These are phyloP conservation scores for Manis crassicaudata DNA, from an alignment of 2,797 vertebrate species.

Conservation along the genomic window DNA sequence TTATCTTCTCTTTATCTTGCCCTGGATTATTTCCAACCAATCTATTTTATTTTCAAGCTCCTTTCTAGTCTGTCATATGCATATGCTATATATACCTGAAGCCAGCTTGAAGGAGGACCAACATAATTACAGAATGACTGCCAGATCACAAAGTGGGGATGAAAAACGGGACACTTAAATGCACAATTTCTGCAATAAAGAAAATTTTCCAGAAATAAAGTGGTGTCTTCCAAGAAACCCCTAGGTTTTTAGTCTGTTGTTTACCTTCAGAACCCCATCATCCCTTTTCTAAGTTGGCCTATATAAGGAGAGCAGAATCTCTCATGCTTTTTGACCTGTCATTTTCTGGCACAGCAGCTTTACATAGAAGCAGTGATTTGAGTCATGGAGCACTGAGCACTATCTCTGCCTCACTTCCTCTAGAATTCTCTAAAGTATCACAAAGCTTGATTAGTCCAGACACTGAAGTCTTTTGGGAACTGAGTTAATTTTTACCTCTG, in stretches of 20 bases:
- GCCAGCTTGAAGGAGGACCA: neutral
- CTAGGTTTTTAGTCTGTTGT: slow-evolving; percentile 8
- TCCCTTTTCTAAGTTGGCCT: neutral
- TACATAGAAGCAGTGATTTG: slow-evolving; percentile 34
- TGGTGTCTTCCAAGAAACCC: neutral
- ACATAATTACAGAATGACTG: neutral
- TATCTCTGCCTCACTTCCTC: slow-evolving; percentile 63
- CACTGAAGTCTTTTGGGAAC: slow-evolving; percentile 13
- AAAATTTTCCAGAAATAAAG: slow-evolving; percentile 28
- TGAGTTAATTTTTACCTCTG: slow-evolving; percentile 81
- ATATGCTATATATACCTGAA: neutral
- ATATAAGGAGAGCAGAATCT: neutral
- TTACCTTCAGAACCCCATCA: neutral
- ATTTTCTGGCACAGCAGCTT: slow-evolving; percentile 30
- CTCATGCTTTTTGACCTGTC: slow-evolving; percentile 16
- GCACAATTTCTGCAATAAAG: slow-evolving; percentile 33
- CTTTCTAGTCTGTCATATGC: neutral
- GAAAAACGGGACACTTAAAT: slow-evolving; percentile 34
- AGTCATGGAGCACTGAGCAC: slow-evolving; percentile 21
- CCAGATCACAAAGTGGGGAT: neutral
- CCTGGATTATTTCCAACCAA: neutral
- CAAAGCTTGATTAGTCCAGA: slow-evolving; percentile 79
- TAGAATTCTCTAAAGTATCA: neutral
- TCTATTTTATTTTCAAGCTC: slow-evolving; percentile 4
- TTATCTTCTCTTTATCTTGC: neutral